phyloP scores from a whole-genome alignment of 2,888 invertebrate genomes.

The Drosophila formosana region DNA sequence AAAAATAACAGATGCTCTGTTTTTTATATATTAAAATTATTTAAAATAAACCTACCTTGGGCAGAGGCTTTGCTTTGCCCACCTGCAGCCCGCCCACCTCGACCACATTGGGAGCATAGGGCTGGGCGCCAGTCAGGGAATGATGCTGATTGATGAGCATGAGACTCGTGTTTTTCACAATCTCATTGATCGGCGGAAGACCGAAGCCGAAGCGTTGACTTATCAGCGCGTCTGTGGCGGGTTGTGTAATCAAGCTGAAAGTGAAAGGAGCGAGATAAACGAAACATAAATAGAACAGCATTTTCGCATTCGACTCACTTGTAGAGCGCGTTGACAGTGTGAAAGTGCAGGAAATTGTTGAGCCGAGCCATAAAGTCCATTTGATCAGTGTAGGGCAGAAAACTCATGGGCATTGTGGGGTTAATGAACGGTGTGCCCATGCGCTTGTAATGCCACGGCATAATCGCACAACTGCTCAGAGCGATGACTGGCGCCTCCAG shows the following conservation, averaged over 20 bases:
- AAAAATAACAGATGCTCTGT: no score
- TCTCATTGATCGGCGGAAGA: slow-evolving; percentile 85
- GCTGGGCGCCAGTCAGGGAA: slow-evolving; percentile 85
- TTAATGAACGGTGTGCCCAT: slow-evolving; percentile 87
- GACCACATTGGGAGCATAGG: slow-evolving; percentile 85
- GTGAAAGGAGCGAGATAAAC: not conserved
- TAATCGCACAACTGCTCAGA: slow-evolving; percentile 87
- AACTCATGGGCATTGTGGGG: slow-evolving; percentile 86
- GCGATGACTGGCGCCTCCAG: slow-evolving; percentile 87
- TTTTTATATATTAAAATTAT: not conserved
- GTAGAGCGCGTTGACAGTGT: slow-evolving; percentile 67
- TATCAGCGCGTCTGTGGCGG: slow-evolving; percentile 83
- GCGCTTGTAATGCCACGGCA: slow-evolving; percentile 87
- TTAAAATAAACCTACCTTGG: slow-evolving; percentile 61
- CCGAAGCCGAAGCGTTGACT: slow-evolving; percentile 84
- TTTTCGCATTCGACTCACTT: slow-evolving; percentile 49
- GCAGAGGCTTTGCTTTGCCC: slow-evolving; percentile 65
- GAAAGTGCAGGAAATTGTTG: slow-evolving; percentile 83
- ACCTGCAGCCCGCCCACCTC: slow-evolving; percentile 87
- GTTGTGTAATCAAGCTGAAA: slow-evolving; percentile 77
- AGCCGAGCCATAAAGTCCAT: slow-evolving; percentile 85
- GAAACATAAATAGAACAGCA: no score
- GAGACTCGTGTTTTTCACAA: slow-evolving; percentile 82
- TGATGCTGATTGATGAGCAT: slow-evolving; percentile 86
- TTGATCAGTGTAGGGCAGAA: slow-evolving; percentile 84